A percentile compares a stretch with the other conserved stretches of the same genome.
phyloP scores from a whole-genome alignment of 2,113 vertebrate species.

The Pelodiscus sinensis region DNA sequence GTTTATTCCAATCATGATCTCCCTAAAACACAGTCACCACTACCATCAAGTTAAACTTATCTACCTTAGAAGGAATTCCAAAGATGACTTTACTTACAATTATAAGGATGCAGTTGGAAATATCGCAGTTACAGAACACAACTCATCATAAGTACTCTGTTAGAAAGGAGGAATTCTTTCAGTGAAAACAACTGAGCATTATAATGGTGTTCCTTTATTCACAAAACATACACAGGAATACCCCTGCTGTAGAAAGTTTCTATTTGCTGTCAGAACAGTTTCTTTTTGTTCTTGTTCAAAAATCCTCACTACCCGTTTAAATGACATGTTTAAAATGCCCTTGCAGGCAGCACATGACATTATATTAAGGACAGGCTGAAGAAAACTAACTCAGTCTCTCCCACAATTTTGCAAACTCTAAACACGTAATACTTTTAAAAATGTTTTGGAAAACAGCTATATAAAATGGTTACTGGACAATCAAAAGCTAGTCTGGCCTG shows the following conservation, averaged over 20 bases:
- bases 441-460: constrained; percentile 3
- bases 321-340: background rate
- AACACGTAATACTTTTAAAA: background rate
- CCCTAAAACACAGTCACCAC: background rate
- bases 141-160: constrained; percentile 39
- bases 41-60: background rate
- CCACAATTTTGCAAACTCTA: background rate
- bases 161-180: constrained; percentile 57
- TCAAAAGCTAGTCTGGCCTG: constrained; percentile 15
- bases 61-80: constrained; percentile 30
- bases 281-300: background rate
- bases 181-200: constrained; percentile 31
- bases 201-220: background rate
- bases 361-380: background rate
- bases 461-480: constrained; percentile 3
- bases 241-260: background rate
- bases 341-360: background rate
- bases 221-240: background rate
- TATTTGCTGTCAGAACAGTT: background rate
- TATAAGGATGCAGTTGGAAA: constrained; percentile 52
- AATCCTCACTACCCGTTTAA: background rate
- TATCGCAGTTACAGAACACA: constrained; percentile 48
- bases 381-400: background rate
- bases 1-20: background rate
- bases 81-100: constrained; percentile 48